These are phyloP conservation scores for Orchesella flavescens DNA, from an alignment of 2,888 invertebrate genomes.

Conservation along the genomic window DNA sequence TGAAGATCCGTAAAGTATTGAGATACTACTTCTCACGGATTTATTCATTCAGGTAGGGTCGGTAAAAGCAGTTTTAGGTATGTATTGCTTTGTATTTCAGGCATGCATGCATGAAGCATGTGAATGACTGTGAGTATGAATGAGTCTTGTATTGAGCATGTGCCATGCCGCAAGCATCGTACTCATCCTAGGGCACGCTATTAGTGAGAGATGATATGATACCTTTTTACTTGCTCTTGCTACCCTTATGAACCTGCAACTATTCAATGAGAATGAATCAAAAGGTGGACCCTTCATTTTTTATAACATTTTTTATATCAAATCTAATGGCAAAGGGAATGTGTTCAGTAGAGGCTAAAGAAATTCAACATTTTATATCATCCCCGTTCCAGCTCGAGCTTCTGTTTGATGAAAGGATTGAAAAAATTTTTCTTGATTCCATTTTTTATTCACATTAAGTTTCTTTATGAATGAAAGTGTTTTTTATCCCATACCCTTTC, in stretches of 20 bases:
- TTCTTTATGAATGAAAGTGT: conserved; percentile 34
- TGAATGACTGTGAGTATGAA: no score
- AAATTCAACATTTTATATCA: conserved; percentile 5
- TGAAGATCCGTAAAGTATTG: no score
- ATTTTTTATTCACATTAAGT: conserved; percentile 24
- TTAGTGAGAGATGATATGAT: neutral
- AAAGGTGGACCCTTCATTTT: conserved; percentile 38
- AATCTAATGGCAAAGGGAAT: conserved; percentile 41
- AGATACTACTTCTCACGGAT: no score
- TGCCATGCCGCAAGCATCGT: neutral
- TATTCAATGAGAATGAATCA: conserved; percentile 20
- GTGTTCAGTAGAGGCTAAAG: conserved; percentile 22
- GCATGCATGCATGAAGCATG: no score
- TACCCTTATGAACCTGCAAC: conserved; percentile 18
- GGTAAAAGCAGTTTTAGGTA: no score
- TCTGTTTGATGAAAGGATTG: conserved; percentile 59
- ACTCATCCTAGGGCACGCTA: neutral
- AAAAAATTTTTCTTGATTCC: conserved; percentile 57
- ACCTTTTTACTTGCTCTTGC: neutral
- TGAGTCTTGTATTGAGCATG: neutral
- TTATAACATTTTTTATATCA: conserved; percentile 64
- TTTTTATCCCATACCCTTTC: conserved; percentile 38
- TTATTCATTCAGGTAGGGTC: no score
- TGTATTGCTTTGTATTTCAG: no score
- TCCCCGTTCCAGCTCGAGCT: neutral